Conservation (phyloP, 2,888 invertebrate genomes). For the Sycophila texana region DNA sequence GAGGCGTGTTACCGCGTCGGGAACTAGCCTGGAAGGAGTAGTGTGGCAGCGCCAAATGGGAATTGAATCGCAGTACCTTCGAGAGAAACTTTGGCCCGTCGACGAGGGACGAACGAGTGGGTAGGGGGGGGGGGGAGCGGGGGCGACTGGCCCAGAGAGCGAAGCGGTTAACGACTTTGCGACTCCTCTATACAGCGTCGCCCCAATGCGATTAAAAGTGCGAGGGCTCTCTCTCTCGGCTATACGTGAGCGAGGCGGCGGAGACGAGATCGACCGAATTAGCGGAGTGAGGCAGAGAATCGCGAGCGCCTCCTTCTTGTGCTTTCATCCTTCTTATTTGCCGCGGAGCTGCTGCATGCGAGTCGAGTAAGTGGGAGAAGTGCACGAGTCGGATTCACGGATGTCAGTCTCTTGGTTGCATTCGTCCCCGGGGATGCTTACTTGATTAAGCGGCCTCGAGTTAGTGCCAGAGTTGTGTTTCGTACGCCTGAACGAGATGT, state of each 20-base stretch:
- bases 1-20: slow-evolving; percentile 49
- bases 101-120: too few relatives aligned
- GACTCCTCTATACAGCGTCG: slow-evolving; percentile 26
- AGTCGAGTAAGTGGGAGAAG: not conserved
- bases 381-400: slow-evolving; percentile 19
- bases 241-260: not conserved
- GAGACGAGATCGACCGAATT: slow-evolving; percentile 22
- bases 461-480: slow-evolving; percentile 12
- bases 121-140: slow-evolving; percentile 1
- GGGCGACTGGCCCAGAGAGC: not conserved
- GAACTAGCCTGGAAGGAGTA: slow-evolving; percentile 46
- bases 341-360: not conserved
- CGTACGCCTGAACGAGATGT: slow-evolving; percentile 27
- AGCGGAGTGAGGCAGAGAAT: not conserved
- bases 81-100: slow-evolving; percentile 56
- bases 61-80: slow-evolving; percentile 57
- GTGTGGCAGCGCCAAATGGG: slow-evolving; percentile 58
- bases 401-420: slow-evolving; percentile 22
- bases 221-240: not conserved
- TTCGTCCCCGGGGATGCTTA: slow-evolving; percentile 48
- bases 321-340: slow-evolving; percentile 26
- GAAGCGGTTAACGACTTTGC: slow-evolving; percentile 52
- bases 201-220: slow-evolving; percentile 50
- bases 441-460: slow-evolving; percentile 49
- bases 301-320: not conserved